phyloP scores from a whole-genome alignment of 1,140 invertebrate genomes.

The Globodera rostochiensis region DNA sequence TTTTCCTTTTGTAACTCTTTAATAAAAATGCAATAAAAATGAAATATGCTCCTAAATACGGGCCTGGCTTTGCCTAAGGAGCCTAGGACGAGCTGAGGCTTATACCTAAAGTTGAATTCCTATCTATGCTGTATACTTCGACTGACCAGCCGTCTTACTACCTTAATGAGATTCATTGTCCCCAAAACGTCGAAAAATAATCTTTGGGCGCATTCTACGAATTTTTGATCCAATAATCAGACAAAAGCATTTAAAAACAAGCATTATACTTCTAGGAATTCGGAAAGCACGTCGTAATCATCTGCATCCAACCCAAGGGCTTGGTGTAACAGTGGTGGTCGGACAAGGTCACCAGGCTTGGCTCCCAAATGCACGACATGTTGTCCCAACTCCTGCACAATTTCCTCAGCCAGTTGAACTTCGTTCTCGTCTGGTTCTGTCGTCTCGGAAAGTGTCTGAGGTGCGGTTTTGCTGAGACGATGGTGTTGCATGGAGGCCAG shows the following conservation, averaged over 20 bases:
- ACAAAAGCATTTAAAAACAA: not conserved
- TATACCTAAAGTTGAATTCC: no score
- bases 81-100: no score
- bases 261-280: slow-evolving; percentile 31
- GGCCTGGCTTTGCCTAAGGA: no score
- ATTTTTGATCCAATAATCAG: not conserved
- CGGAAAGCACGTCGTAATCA: slow-evolving; percentile 40
- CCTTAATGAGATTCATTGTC: no score
- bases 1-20: no score
- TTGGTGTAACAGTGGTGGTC: slow-evolving; percentile 29
- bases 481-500: slow-evolving; percentile 31
- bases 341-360: slow-evolving; percentile 24
- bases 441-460: slow-evolving; percentile 15
- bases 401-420: slow-evolving; percentile 28
- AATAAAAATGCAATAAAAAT: no score
- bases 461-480: slow-evolving; percentile 19
- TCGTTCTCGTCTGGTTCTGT: slow-evolving; percentile 28
- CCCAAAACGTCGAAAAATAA: no score
- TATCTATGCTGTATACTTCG: no score
- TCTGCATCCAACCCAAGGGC: slow-evolving; percentile 42
- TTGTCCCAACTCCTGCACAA: slow-evolving; percentile 18
- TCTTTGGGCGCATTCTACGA: no score
- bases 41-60: no score
- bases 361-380: slow-evolving; percentile 31
- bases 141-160: no score